Evolutionary conservation across 2,888 invertebrate species (phyloP).

Genomic region (Sepiola atlantica): DNA sequence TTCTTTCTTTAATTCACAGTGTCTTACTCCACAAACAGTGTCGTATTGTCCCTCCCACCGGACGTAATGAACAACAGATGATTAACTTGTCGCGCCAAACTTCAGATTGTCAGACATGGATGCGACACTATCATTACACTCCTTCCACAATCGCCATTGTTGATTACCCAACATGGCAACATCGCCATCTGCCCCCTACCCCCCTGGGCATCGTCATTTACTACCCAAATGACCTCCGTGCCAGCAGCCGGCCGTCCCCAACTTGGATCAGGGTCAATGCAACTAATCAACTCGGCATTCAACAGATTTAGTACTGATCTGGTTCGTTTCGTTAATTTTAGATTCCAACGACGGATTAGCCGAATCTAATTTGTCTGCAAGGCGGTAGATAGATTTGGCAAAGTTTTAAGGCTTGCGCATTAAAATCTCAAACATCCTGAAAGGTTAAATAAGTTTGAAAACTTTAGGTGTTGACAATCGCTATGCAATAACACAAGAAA

Average conservation of each 20-base stretch:
- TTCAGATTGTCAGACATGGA: neutral
- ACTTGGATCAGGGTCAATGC: neutral
- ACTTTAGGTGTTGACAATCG: no score
- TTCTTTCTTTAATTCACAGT: neutral
- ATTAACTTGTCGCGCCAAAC: slow-evolving; percentile 7
- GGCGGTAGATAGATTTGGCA: neutral
- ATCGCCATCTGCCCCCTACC: no score
- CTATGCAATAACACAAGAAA: no score
- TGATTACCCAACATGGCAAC: neutral
- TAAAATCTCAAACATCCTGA: no score
- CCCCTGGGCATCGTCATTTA: neutral
- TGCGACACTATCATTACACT: neutral
- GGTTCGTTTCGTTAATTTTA: neutral
- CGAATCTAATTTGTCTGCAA: neutral
- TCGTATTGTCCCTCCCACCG: neutral
- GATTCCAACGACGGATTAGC: neutral
- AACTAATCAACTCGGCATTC: neutral
- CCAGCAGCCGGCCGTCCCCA: neutral
- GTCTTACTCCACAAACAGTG: neutral
- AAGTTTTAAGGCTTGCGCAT: no score
- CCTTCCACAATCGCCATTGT: neutral
- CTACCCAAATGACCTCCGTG: neutral
- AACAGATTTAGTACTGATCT: neutral
- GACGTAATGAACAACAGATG: neutral
- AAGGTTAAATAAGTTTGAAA: no score